Evolutionary conservation across 2,797 vertebrate species (phyloP), one percentile per base, ranked within the genome.

Genomic region (Oophaga sylvatica): DNA sequence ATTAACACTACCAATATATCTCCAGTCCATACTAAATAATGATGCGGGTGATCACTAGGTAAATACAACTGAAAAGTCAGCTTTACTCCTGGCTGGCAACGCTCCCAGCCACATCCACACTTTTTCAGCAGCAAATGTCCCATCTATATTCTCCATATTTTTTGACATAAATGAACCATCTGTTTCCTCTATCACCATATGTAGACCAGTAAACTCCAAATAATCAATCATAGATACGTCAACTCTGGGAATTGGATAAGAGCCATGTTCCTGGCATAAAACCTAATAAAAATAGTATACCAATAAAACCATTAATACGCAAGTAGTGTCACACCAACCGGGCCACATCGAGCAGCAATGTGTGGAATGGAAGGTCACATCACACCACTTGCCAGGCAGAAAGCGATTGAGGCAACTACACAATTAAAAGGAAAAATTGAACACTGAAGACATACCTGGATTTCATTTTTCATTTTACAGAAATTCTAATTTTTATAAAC

Each of bases 161-260:
- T 26, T 15, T 53, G 73, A 76, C 73, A 75, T 75, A 76, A 76
- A 76, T 76, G 73, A 53, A 53, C 75, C 75, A 77, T 56, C 75
- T 77, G 75, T 77, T 77, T 26, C 75, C 75, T 77, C 48, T 48
- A 56, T 77, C 22, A 56, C 75, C 75, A 77, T 56, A 67, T 65
- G 62, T 48, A 63, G 59, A 35, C 31, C 41, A 45, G 17, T 81
- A 65, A 48, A 59, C 57, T 80, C 48, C 75, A 56, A 53, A 45
- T 26, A 26, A 77, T 77, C 75, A 16, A 26, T 26, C 41, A 53
- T 15, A 76, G 73, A 76, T 53, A 53, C 11, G 5, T 45, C 45
- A 22, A 22, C 35, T 65, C 22, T 13, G 71, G 71, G 20, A 22
- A 75, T 75, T 15, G 1, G 71, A 56, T 26, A 56, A 76, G 12